These are phyloP conservation scores for Poecilia latipinna DNA, from an alignment of 2,113 vertebrate genomes.

Conservation along the genomic window DNA sequence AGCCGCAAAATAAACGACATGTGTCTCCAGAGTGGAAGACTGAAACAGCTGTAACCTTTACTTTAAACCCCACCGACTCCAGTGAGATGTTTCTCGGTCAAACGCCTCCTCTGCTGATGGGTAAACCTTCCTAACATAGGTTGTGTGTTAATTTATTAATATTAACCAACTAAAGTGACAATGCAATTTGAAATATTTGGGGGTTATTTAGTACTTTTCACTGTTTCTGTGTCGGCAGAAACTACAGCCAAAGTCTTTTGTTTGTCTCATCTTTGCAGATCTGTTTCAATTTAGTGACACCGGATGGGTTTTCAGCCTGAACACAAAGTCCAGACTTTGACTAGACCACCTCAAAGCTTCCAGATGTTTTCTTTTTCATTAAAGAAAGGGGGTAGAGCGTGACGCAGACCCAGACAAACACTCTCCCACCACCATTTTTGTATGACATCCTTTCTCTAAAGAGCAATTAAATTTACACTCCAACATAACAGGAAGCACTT, in stretches of 20 bases:
- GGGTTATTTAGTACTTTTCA: not conserved
- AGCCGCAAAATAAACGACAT: not conserved
- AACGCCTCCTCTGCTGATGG: not conserved
- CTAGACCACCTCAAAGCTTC: not conserved
- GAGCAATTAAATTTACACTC: no score
- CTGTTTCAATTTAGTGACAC: not conserved
- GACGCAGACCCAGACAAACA: no score
- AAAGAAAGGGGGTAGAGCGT: no score
- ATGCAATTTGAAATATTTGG: not conserved
- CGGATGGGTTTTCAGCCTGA: no score
- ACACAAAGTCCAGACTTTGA: not conserved
- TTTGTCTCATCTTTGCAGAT: not conserved
- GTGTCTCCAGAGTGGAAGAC: not conserved
- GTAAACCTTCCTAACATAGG: not conserved
- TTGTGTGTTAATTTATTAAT: not conserved
- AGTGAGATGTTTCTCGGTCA: constrained; percentile 71
- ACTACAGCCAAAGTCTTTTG: no score
- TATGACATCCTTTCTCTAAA: no score
- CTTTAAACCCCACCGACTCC: constrained; percentile 47
- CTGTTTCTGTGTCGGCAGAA: not conserved
- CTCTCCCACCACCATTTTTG: no score
- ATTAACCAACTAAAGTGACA: not conserved
- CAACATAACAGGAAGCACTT: no score
- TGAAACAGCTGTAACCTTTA: constrained; percentile 32
- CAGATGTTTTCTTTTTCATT: no score